Evolutionary conservation across 2,797 vertebrate genomes (phyloP).

Genomic region (Malacoctenus gilli): DNA sequence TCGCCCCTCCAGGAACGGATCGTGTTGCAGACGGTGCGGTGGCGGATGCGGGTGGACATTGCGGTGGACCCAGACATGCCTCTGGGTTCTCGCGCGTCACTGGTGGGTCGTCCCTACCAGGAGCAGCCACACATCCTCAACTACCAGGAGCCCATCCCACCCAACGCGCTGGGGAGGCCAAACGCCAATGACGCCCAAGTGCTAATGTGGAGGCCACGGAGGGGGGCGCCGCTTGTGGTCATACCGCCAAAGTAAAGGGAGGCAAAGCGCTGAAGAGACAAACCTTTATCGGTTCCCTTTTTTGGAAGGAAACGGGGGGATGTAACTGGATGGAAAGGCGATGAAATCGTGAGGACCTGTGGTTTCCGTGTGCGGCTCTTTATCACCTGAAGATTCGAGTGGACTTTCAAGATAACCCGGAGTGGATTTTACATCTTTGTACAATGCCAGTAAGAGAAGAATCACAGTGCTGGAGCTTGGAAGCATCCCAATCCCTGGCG

Average conservation of each 20-base stretch:
- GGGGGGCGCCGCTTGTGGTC: slow-evolving; percentile 93
- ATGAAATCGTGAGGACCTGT: slow-evolving; percentile 27
- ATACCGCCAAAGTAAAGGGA: slow-evolving; percentile 92
- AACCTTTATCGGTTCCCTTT: slow-evolving; percentile 22
- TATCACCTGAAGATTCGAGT: slow-evolving; percentile 37
- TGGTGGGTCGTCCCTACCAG: slow-evolving; percentile 94
- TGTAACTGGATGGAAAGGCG: slow-evolving; percentile 9
- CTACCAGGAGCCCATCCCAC: slow-evolving; percentile 97
- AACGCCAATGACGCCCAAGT: slow-evolving; percentile 99
- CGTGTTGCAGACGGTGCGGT: slow-evolving; percentile 95
- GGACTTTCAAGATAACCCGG: slow-evolving; percentile 45
- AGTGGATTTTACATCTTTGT: slow-evolving; percentile 48
- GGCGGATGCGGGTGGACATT: slow-evolving; percentile 99
- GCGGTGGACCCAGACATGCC: slow-evolving; percentile 94
- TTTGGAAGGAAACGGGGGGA: slow-evolving; percentile 20
- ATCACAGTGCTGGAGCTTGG: slow-evolving; percentile 26
- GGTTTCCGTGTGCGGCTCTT: slow-evolving; percentile 27
- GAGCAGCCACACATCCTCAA: slow-evolving; percentile 97
- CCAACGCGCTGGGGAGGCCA: slow-evolving; percentile 95
- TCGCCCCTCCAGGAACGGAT: slow-evolving; percentile 85
- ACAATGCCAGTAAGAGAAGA: slow-evolving; percentile 36
- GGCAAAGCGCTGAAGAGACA: slow-evolving; percentile 79
- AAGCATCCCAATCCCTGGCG: slow-evolving; percentile 22
- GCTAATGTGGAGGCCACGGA: slow-evolving; percentile 98
- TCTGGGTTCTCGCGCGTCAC: slow-evolving; percentile 90